These are phyloP conservation scores for Strigamia crassipes DNA, from an alignment of 2,888 invertebrate species.

Conservation along the genomic window DNA sequence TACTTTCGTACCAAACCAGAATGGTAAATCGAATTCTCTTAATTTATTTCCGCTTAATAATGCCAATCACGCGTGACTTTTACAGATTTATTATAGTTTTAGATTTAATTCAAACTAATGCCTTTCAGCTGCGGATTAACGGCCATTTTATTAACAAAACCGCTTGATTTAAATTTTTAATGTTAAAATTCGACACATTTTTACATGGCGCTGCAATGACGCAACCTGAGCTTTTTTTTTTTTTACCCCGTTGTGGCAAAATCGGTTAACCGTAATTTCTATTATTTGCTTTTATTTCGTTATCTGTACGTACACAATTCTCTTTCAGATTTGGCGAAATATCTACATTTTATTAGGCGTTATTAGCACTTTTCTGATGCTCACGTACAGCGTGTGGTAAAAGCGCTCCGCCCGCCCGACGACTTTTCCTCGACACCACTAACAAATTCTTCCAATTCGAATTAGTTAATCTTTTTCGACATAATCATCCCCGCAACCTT, in stretches of 20 bases:
- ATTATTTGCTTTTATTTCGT: neutral
- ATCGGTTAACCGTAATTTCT: neutral
- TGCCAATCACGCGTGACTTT: neutral
- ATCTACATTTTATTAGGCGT: slow-evolving; percentile 45
- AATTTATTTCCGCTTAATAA: neutral
- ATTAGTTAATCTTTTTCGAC: slow-evolving; percentile 12
- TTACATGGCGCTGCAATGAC: neutral
- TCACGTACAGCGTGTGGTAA: slow-evolving; percentile 30
- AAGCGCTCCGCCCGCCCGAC: neutral
- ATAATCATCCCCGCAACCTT: slow-evolving; percentile 36
- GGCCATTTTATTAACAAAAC: no score
- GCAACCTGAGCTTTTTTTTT: neutral
- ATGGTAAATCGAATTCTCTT: slow-evolving; percentile 60
- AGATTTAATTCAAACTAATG: no score
- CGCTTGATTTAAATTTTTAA: no score
- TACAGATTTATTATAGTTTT: neutral
- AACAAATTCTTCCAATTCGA: slow-evolving; percentile 13
- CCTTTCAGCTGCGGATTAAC: no score
- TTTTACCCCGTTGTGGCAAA: neutral
- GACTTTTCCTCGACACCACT: neutral
- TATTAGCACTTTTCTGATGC: slow-evolving; percentile 4
- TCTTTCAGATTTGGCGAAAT: slow-evolving; percentile 47
- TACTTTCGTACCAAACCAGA: slow-evolving; percentile 66
- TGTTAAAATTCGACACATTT: no score
- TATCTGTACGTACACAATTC: neutral